These are phyloP conservation scores for Pitangus sulphuratus DNA, from an alignment of 2,797 vertebrate species.

Conservation along the genomic window DNA sequence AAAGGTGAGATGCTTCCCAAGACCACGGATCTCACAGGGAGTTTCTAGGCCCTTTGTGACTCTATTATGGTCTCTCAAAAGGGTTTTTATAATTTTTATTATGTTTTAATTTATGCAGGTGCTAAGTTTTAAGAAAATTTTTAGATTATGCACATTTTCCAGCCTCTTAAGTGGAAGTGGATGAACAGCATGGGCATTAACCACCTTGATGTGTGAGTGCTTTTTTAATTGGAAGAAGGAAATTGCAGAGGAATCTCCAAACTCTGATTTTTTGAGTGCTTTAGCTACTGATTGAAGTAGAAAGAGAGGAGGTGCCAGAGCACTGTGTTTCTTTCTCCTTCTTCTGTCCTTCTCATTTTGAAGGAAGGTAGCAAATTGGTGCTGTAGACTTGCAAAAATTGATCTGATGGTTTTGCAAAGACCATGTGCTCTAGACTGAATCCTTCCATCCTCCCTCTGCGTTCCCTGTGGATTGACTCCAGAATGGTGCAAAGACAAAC, in stretches of 20 bases:
- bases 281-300: background rate
- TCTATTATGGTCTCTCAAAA: background rate
- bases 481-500: background rate
- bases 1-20: background rate
- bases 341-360: background rate
- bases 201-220: background rate
- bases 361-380: background rate
- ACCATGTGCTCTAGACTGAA: background rate
- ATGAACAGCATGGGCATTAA: background rate
- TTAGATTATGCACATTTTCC: background rate
- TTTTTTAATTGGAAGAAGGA: background rate
- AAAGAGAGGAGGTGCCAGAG: background rate
- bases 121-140: background rate
- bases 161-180: background rate
- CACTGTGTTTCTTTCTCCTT: background rate
- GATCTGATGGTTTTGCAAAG: background rate
- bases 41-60: background rate
- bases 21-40: accelerated
- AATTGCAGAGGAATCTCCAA: background rate
- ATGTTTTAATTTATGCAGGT: background rate
- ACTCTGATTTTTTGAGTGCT: background rate
- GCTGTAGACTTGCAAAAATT: background rate
- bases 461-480: background rate
- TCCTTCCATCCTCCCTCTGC: background rate
- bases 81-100: background rate